Evolutionary conservation across 2,797 vertebrate species (phyloP).

Genomic region (Leptodactylus fallax): DNA sequence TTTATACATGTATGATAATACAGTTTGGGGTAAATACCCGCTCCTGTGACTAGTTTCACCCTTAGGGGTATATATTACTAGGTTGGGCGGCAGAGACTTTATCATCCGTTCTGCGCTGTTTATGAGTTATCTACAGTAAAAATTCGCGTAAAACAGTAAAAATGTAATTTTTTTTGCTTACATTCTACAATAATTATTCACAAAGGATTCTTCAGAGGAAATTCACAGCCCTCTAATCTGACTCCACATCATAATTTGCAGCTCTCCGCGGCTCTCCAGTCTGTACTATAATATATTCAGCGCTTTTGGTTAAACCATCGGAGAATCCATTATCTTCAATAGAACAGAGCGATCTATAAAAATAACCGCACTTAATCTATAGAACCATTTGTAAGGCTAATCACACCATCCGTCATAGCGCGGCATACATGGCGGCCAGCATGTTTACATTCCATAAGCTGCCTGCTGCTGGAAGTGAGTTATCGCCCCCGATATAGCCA

Average conservation of each 20-base stretch:
- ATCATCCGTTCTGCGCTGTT: not conserved
- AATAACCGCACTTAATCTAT: constrained; percentile 44
- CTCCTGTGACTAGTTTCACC: too few relatives aligned
- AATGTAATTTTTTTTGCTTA: too few relatives aligned
- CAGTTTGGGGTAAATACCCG: too few relatives aligned
- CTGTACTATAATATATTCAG: constrained; percentile 40
- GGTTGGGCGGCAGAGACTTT: too few relatives aligned
- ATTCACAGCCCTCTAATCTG: constrained; percentile 3
- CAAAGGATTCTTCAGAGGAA: constrained; percentile 1
- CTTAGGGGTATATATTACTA: too few relatives aligned
- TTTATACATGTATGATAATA: too few relatives aligned
- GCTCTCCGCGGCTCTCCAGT: not conserved
- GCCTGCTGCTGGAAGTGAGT: constrained; percentile 19
- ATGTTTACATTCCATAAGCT: constrained; percentile 32
- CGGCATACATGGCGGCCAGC: constrained; percentile 3
- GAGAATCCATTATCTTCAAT: constrained; percentile 51
- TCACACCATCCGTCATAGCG: constrained; percentile 36
- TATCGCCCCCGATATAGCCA: not conserved
- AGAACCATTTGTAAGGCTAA: constrained; percentile 38
- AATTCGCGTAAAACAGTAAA: not conserved
- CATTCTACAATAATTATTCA: not conserved
- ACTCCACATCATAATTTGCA: constrained; percentile 25
- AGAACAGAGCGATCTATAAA: constrained; percentile 45
- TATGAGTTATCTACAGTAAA: not conserved
- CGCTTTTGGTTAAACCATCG: constrained; percentile 8